Evolutionary conservation across 2,888 invertebrate species (phyloP), one percentile per base, ranked within the genome.

Genomic region (Acleris sparsana): DNA sequence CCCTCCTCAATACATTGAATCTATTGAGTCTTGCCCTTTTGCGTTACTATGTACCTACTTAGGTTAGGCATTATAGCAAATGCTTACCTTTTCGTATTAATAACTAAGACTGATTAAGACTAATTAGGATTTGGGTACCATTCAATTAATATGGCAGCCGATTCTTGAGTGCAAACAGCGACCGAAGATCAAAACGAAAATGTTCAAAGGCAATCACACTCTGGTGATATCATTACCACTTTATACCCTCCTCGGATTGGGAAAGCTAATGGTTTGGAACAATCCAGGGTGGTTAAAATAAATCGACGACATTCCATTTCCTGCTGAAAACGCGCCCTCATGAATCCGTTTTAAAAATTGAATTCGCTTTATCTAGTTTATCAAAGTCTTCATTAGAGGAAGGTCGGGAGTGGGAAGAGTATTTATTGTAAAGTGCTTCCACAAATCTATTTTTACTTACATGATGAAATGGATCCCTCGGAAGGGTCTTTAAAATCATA

Each of bases 181-280:
- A 48, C 60, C 33, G 62, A 66, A 66, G 66, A 65, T 66, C 62
- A 57, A 62, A 44, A 56, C 69, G 71, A 70, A 71, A 62, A 69
- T 62, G n/a, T 66, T 68, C 67, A 56, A 69, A 68, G 71, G 71
- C 74, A 73, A 77, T 76, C 77, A 77, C 73, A 61, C 64, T 76
- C 73, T 75, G 69, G 75, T 72, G 76, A 81, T 85, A 86, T 88
- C 84, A 85, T 84, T 78, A 85, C 82, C 84, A 85, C 80, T 88
- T 86, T 80, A 84, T 80, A 82, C 82, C 83, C 84, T 84, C 86
- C 86, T 85, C 81, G 83, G 84, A 90, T 90, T 89, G 87, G 87
- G 89, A 88, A 89, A 89, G 83, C 80, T 86, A 92, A 91, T 90
- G 91, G 89, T 71, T 80, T 79, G 91, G 89, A 91, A 89, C 87